Conservation (phyloP, 2,888 invertebrate species). For the Epinotia demarniana region DNA sequence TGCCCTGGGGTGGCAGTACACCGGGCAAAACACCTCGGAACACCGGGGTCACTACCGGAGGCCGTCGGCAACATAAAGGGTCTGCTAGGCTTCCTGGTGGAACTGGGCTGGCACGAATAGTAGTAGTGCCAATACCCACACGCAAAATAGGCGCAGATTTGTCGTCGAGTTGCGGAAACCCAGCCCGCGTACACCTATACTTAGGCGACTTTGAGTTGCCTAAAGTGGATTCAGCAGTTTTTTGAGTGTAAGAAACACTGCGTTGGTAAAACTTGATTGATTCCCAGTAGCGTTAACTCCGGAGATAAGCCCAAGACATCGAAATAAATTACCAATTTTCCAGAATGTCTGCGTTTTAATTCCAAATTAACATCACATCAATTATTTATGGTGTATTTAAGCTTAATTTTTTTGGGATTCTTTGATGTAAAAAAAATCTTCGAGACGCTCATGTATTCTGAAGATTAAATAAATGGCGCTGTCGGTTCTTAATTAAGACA, state of each 20-base stretch:
- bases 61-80: too few relatives aligned
- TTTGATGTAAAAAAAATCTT: background rate
- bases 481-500: background rate
- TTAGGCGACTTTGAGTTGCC: background rate
- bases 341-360: slow-evolving; percentile 51
- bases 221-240: slow-evolving; percentile 50
- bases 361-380: slow-evolving; percentile 45
- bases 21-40: too few relatives aligned
- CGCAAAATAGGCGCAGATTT: too few relatives aligned
- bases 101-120: too few relatives aligned
- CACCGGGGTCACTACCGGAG: too few relatives aligned
- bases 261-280: slow-evolving; percentile 57
- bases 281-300: slow-evolving; percentile 59
- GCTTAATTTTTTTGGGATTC: background rate
- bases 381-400: slow-evolving; percentile 38
- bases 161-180: too few relatives aligned
- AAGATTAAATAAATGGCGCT: background rate
- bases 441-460: background rate
- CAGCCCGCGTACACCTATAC: too few relatives aligned
- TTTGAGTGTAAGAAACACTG: slow-evolving; percentile 52
- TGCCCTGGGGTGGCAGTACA: too few relatives aligned
- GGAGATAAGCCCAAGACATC: slow-evolving; percentile 50
- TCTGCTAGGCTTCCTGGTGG: too few relatives aligned
- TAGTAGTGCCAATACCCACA: too few relatives aligned
- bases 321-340: slow-evolving; percentile 56